Evolutionary conservation across 2,797 vertebrate genomes (phyloP).

Genomic region (Alauda arvensis): DNA sequence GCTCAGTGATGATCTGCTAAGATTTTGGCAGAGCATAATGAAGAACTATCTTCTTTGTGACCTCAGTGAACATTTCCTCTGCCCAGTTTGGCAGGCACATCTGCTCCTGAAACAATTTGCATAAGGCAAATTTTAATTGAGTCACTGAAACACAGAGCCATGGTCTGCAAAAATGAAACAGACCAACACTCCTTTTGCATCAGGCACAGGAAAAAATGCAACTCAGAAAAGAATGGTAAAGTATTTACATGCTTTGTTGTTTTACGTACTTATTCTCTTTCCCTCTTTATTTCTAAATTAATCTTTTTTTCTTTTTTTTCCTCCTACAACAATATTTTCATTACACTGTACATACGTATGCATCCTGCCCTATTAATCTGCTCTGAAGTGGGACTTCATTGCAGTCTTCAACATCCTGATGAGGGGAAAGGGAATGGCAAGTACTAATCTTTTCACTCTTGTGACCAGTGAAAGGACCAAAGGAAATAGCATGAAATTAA

Average conservation of each 20-base stretch:
- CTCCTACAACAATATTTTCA: background rate
- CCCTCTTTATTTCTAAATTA: background rate
- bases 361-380: background rate
- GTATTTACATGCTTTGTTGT: background rate
- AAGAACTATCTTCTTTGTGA: conserved; percentile 42
- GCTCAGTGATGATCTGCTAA: conserved; percentile 26
- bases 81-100: conserved; percentile 52
- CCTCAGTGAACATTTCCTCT: conserved; percentile 30
- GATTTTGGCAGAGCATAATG: conserved; percentile 35
- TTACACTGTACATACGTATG: background rate
- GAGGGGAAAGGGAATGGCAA: background rate
- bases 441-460: background rate
- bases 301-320: background rate
- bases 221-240: background rate
- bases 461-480: background rate
- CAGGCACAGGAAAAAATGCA: background rate
- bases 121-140: conserved; percentile 54
- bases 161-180: background rate
- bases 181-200: background rate
- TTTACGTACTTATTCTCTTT: background rate
- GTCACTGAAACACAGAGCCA: conserved; percentile 24
- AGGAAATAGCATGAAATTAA: background rate
- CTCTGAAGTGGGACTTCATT: background rate
- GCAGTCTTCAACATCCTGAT: background rate
- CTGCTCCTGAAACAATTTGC: conserved; percentile 40